These are phyloP conservation scores for Heliconius ismenius DNA, from an alignment of 2,888 invertebrate species.

Conservation along the genomic window DNA sequence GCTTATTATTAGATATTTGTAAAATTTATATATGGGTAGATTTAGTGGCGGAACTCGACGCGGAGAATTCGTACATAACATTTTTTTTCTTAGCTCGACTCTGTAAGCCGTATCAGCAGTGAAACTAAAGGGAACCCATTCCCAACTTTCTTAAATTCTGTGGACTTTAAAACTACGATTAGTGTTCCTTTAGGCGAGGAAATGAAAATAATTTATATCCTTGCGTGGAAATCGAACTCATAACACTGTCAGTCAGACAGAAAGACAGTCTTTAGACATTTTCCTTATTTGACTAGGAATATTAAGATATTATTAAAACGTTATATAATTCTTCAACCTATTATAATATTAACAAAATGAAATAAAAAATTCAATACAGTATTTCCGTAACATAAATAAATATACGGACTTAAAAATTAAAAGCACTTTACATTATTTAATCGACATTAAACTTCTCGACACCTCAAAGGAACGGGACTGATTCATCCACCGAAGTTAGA, in stretches of 20 bases:
- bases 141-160: neutral
- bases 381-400: neutral
- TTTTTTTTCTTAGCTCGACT: neutral
- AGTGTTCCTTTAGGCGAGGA: no score
- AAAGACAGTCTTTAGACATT: no score
- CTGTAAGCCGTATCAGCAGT: neutral
- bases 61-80: no score
- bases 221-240: no score
- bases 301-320: no score
- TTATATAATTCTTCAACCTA: no score
- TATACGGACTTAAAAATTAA: neutral
- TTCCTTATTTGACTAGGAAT: no score
- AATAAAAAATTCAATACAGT: neutral
- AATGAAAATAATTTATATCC: no score
- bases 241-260: no score
- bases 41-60: neutral
- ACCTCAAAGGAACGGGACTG: constrained; percentile 49
- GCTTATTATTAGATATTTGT: neutral
- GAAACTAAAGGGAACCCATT: neutral
- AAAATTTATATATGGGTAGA: neutral
- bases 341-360: neutral
- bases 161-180: neutral
- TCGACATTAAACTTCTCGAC: constrained; percentile 43
- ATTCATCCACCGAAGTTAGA: constrained; percentile 53
- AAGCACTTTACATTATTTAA: constrained; percentile 43